These are phyloP conservation scores for Picathartes gymnocephalus DNA, from an alignment of 2,113 vertebrate species.

Conservation along the genomic window DNA sequence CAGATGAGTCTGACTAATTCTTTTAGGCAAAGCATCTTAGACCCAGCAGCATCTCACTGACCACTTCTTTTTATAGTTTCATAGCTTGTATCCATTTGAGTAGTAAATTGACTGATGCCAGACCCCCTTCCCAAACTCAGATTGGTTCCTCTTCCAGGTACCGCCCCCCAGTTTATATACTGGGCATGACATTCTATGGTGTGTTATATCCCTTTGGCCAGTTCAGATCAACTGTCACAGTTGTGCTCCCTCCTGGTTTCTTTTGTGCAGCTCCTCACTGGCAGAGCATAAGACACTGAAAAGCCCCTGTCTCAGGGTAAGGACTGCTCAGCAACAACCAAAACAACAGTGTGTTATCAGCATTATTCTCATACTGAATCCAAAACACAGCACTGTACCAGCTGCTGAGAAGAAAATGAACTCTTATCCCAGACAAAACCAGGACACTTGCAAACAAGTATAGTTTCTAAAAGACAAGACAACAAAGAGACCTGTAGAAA, in stretches of 20 bases:
- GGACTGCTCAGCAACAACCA: not conserved
- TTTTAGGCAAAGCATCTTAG: constrained; percentile 17
- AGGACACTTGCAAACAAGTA: not conserved
- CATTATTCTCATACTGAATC: not conserved
- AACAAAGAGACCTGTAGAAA: not conserved
- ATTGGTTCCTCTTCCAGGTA: not conserved
- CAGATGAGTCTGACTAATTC: not conserved
- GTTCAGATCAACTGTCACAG: not conserved
- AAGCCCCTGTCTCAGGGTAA: not conserved
- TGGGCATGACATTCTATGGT: not conserved
- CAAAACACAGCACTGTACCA: not conserved
- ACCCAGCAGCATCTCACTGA: not conserved
- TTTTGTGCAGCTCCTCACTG: not conserved
- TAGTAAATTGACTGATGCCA: not conserved
- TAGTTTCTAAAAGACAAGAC: not conserved
- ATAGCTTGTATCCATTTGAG: not conserved
- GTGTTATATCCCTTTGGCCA: not conserved
- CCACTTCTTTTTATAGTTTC: not conserved
- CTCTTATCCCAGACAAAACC: not conserved
- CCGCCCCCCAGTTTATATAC: not conserved
- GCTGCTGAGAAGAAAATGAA: not conserved
- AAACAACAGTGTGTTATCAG: not conserved
- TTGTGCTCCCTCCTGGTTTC: not conserved
- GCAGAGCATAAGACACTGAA: not conserved
- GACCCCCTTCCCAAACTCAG: not conserved